These are phyloP conservation scores for Hyposmocoma kahamanoa DNA, from an alignment of 1,140 invertebrate species.

Conservation along the genomic window DNA sequence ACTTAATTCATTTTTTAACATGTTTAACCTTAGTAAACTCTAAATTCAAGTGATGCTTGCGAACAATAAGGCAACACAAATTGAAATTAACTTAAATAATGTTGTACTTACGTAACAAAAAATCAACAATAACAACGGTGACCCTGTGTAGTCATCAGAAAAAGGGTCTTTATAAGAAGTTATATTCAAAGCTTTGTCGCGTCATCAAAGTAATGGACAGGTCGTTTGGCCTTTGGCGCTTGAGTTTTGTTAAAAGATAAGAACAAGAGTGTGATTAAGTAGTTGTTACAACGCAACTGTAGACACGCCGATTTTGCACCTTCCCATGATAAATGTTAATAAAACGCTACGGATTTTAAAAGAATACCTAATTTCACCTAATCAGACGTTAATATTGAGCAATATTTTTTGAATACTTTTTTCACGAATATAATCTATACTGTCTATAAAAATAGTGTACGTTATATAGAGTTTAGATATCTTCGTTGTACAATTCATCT, in stretches of 20 bases:
- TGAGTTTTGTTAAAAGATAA: slow-evolving; percentile 43
- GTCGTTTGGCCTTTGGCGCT: slow-evolving; percentile 34
- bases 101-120: slow-evolving; percentile 9
- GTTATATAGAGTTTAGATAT: no score
- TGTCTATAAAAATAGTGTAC: no score
- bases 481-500: no score
- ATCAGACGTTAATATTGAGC: no score
- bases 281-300: slow-evolving; percentile 16
- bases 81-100: slow-evolving; percentile 9
- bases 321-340: no score
- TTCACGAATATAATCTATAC: no score
- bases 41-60: no score
- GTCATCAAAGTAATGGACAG: slow-evolving; percentile 50
- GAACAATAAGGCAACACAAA: not conserved
- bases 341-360: no score
- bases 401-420: no score
- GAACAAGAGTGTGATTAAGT: slow-evolving; percentile 19
- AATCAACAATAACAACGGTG: slow-evolving; percentile 19
- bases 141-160: slow-evolving; percentile 14
- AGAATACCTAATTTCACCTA: no score
- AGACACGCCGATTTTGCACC: slow-evolving; percentile 20
- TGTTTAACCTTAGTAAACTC: no score
- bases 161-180: slow-evolving; percentile 24
- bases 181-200: slow-evolving; percentile 40
- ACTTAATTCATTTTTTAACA: no score